Evolutionary conservation across 2,888 invertebrate genomes (phyloP), one percentile per base, ranked within the genome.

Genomic region (Odontocerum albicorne): DNA sequence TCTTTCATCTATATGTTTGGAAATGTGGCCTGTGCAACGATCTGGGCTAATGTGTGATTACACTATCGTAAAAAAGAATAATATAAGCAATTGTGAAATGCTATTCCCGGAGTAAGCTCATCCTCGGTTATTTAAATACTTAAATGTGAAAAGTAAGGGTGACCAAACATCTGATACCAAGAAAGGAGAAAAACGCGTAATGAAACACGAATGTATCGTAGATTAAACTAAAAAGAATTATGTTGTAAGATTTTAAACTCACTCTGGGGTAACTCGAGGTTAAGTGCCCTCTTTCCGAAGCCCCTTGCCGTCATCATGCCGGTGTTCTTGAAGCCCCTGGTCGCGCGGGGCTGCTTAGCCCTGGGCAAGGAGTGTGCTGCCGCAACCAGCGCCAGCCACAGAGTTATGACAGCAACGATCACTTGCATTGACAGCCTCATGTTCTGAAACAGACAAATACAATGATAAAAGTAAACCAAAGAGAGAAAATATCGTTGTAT

Each of bases 301-400:
- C 84, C 84, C 62, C 85, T 70, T 0, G 84, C 84, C 1, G 83
- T 83, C 71, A 83, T 81, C 45, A 78, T 64, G 64, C 82, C 81
- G 52, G 81, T 77, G 67, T 83, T 82, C 68, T 84, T 82, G 70
- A 85, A 84, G 20, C 84, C 84, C 46, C 85, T 75, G 20, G 82
- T 83, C 1, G 83, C 77, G 3, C 83, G 73, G 62, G 81, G 77
- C 63, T 79, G 77, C 63, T 79, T 78, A 58, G 70, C 66, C 56
- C 77, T 53, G 66, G 2, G 68, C 65, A 55, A 35, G 0, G 70
- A 68, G 32, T 75, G 73, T 0, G 73, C 72, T 1, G 70, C 73
- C 27, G 70, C 73, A 1, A 68, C 74, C 10, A 55, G 38, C 3
- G 57, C 57, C 35, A 55, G 42, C 38, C 55, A 53, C 36, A 61